These are phyloP conservation scores for Puma concolor DNA, from an alignment of 2,113 vertebrate genomes.

Conservation along the genomic window DNA sequence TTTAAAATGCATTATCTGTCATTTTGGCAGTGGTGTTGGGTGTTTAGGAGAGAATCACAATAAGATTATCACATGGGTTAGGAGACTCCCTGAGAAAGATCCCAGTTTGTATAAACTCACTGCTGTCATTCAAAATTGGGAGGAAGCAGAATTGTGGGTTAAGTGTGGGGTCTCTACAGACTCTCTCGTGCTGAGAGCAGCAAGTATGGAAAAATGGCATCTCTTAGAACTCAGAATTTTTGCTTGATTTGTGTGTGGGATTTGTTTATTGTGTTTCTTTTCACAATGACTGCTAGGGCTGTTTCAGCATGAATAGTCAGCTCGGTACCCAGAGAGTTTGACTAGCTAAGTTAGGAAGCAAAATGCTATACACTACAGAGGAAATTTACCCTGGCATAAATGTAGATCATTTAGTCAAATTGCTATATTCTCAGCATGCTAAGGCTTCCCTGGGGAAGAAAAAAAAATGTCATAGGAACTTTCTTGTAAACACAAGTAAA, in stretches of 20 bases:
- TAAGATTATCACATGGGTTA: background rate
- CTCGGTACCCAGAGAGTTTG: constrained; percentile 59
- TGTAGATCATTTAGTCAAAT: constrained; percentile 66
- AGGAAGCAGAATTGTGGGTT: background rate
- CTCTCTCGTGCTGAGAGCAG: background rate
- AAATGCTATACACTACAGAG: constrained; percentile 47
- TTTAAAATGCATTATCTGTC: background rate
- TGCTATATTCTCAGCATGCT: constrained; percentile 60
- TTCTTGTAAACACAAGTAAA: constrained; percentile 47
- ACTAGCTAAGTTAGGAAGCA: constrained; percentile 73
- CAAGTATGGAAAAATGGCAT: background rate
- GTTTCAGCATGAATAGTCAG: constrained; percentile 61
- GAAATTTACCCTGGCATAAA: constrained; percentile 71
- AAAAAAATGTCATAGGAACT: constrained; percentile 47
- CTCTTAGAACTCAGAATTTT: constrained; percentile 26
- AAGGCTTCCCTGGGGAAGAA: constrained; percentile 25
- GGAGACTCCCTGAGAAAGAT: background rate
- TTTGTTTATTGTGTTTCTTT: constrained; percentile 70
- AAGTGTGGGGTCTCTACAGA: background rate
- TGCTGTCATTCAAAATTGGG: background rate
- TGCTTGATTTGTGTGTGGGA: constrained; percentile 20
- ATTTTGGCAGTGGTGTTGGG: background rate
- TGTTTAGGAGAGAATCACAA: background rate
- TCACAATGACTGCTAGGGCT: constrained; percentile 57
- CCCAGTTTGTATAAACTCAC: background rate